These are phyloP conservation scores for Nyctereutes procyonoides DNA, from an alignment of 2,113 vertebrate species.

Conservation along the genomic window DNA sequence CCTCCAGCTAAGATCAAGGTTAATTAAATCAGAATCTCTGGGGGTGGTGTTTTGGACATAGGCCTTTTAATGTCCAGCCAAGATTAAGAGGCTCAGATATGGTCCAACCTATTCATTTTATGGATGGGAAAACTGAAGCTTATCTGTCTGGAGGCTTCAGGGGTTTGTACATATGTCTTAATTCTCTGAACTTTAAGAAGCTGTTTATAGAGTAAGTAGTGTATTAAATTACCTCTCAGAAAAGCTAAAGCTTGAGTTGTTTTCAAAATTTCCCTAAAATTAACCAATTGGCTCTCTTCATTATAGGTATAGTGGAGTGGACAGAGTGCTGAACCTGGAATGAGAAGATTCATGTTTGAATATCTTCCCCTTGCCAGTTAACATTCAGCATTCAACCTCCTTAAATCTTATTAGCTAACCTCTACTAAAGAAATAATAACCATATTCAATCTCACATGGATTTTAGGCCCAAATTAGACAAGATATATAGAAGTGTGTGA, in stretches of 20 bases:
- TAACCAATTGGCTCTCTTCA: not conserved
- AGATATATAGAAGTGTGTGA: not conserved
- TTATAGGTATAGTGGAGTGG: accelerated
- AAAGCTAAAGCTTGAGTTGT: not conserved
- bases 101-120: not conserved
- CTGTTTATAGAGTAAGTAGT: not conserved
- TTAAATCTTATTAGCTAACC: not conserved
- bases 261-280: not conserved
- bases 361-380: not conserved
- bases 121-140: not conserved
- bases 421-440: not conserved
- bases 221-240: not conserved
- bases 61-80: not conserved
- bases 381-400: not conserved
- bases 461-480: not conserved
- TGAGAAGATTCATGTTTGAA: not conserved
- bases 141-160: not conserved
- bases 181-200: constrained; percentile 3
- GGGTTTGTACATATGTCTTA: not conserved
- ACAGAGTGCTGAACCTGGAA: not conserved
- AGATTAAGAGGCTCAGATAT: not conserved
- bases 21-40: not conserved
- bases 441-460: not conserved
- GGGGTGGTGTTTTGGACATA: not conserved
- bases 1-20: not conserved